Evolutionary conservation across 2,888 invertebrate genomes (phyloP).

Genomic region (Agrotis puta): DNA sequence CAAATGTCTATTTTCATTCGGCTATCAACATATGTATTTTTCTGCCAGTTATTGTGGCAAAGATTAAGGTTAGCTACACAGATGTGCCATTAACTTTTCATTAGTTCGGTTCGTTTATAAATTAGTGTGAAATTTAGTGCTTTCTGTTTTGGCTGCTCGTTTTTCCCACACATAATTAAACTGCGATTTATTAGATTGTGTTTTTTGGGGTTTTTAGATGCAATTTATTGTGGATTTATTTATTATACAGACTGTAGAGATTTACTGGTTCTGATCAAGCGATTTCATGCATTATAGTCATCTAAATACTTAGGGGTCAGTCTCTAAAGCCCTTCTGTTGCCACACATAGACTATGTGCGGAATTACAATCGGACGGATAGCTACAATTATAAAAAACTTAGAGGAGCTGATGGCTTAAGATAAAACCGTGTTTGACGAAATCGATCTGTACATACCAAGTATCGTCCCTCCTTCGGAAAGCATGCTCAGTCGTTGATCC

Average conservation of each 20-base stretch:
- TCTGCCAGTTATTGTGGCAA: conserved; percentile 66
- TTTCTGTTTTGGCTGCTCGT: conserved; percentile 48
- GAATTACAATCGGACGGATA: too few species aligned
- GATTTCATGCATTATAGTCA: neutral
- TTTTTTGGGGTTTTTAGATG: conserved; percentile 36
- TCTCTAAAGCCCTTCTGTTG: too few species aligned
- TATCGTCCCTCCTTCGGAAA: too few species aligned
- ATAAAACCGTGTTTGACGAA: too few species aligned
- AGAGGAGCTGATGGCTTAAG: too few species aligned
- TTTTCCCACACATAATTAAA: conserved; percentile 58
- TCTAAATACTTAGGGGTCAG: too few species aligned
- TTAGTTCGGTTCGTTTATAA: conserved; percentile 48
- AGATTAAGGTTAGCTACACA: conserved; percentile 61
- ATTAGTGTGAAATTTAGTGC: conserved; percentile 43
- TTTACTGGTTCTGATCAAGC: conserved; percentile 5
- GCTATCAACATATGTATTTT: conserved; percentile 76
- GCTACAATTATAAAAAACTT: too few species aligned
- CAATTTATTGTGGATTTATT: conserved; percentile 16
- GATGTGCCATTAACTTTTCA: conserved; percentile 42
- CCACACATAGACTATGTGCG: too few species aligned
- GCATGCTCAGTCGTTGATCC: too few species aligned
- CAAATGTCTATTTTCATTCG: conserved; percentile 81
- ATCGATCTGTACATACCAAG: too few species aligned
- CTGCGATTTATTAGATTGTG: conserved; percentile 41
- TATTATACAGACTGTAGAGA: conserved; percentile 15